phyloP scores from a whole-genome alignment of 53 echinoderm and acorn worm genomes.

The Echinarachnius parma region DNA sequence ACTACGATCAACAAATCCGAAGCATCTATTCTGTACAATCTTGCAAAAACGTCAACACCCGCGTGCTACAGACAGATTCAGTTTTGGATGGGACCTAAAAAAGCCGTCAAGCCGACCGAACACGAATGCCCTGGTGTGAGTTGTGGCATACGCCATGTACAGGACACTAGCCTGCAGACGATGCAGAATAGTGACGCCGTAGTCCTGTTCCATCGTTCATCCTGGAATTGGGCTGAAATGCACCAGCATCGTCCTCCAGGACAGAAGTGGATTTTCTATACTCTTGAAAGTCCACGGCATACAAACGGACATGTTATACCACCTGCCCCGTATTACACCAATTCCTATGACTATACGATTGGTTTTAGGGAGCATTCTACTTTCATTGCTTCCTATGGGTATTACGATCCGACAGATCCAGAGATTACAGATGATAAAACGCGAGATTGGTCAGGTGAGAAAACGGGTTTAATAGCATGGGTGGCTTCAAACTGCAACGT shows the following conservation, averaged over 20 bases:
- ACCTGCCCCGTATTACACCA: not conserved
- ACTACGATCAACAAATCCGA: too few relatives aligned
- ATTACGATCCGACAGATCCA: not conserved
- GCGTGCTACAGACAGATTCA: constrained; percentile 14
- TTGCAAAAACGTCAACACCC: too few relatives aligned
- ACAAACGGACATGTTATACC: not conserved
- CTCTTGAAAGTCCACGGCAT: constrained; percentile 4
- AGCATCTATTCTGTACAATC: too few relatives aligned
- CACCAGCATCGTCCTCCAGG: not conserved
- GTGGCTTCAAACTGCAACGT: not conserved
- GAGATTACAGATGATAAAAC: not conserved
- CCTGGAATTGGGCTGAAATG: constrained; percentile 12
- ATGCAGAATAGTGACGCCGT: not conserved
- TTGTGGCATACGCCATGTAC: constrained; percentile 4
- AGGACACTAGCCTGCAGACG: not conserved
- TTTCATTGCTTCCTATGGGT: not conserved
- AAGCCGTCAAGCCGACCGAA: not conserved
- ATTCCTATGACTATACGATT: constrained; percentile 3
- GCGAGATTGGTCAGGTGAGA: constrained; percentile 3
- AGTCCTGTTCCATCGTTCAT: constrained; percentile 1
- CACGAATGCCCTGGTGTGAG: not conserved
- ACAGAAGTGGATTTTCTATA: constrained; percentile 5
- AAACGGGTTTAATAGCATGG: constrained; percentile 3
- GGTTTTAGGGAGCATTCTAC: not conserved
- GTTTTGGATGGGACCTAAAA: not conserved